Evolutionary conservation across 2,113 vertebrate species (phyloP), one percentile per base, ranked within the genome.

Genomic region (Takifugu bimaculatus): DNA sequence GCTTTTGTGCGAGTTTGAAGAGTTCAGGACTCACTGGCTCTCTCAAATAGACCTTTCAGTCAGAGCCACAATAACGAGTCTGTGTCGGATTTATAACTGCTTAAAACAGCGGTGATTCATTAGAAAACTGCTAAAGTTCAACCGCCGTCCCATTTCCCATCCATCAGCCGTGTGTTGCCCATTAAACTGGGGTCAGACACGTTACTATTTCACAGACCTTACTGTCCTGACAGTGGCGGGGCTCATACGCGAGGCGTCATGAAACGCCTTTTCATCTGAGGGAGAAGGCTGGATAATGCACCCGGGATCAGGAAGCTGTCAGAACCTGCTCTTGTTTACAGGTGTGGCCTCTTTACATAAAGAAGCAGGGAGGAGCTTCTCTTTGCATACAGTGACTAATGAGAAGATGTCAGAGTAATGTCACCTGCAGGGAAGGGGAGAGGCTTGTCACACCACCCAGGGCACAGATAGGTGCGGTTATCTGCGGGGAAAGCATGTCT

Each of bases 361-460:
- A 26, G 63, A 52, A 26, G 13, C 15, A n/a, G 63, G 82, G 82
- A 25, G 63, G 81, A 60, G 83, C 78, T 63, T 68, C 52, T 13
- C 62, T 89, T 79, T 88, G 84, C 81, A 77, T 86, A 65, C 32
- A 2, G 70, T 85, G 82, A 87, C 78, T 88, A 66, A 81, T 79
- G 60, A 54, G 68, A 65, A 70, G 64, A 59, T 54, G 70, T 60
- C 45, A 27, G 44, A 54, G 42, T 72, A 68, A 80, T 63, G 78
- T 86, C 80, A 76, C 74, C 29, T 28, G 11, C 15, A 14, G 51
- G 25, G 54, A 63, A 26, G 44, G 57, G 50, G 63, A 61, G 57
- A 60, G 60, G 67, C 68, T 29, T 2, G 56, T 63, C 57, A 4
- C 66, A 29, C 26, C 58, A 54, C 63, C 27, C 3, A 29, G 25